Percentiles rank a stretch among this genome's conserved stretches.
These are phyloP conservation scores for Heliconius erato DNA, from an alignment of 2,888 invertebrate species.

Conservation along the genomic window DNA sequence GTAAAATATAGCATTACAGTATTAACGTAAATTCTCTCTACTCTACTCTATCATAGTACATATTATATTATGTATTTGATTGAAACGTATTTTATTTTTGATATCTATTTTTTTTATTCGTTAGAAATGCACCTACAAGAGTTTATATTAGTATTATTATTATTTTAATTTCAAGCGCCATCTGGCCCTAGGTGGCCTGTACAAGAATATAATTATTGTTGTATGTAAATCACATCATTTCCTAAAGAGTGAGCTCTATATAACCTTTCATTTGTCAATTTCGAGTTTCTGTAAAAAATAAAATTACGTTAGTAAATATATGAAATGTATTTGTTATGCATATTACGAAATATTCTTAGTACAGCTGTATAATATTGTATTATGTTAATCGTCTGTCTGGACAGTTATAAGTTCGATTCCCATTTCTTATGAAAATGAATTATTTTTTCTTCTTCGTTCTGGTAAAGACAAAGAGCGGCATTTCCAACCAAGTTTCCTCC, in stretches of 20 bases:
- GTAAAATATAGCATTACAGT: background rate
- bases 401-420: no score
- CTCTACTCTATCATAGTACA: no score
- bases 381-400: no score
- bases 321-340: background rate
- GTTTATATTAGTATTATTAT: background rate
- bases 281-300: background rate
- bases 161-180: slow-evolving; percentile 14
- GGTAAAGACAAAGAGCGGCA: no score
- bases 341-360: background rate
- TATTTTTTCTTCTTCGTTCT: no score
- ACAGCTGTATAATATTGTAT: background rate
- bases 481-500: no score
- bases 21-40: background rate
- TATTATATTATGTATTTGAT: background rate
- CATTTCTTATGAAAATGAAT: no score
- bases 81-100: no score
- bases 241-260: slow-evolving; percentile 6
- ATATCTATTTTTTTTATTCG: no score
- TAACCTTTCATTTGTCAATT: background rate
- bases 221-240: background rate
- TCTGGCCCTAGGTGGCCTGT: background rate
- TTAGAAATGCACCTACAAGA: background rate
- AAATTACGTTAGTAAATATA: background rate
- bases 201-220: background rate